Evolutionary conservation across 2,113 vertebrate species (phyloP), one percentile per base, ranked within the genome.

Genomic region (Siniperca knerii): DNA sequence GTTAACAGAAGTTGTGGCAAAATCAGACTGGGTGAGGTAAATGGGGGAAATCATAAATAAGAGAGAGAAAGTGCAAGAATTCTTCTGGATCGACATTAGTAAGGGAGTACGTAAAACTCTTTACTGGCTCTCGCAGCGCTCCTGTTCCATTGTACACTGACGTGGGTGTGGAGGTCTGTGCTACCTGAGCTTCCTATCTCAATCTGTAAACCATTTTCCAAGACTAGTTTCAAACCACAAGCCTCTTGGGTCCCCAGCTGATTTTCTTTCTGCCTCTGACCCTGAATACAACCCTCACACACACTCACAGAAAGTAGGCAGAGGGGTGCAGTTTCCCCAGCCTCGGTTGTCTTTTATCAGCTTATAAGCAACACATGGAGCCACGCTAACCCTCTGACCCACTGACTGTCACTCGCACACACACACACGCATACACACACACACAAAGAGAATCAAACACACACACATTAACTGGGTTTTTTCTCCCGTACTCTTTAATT

Each of bases 361-460:
- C 85, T 88, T 86, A 89, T 92, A 85, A 88, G 89, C 91, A 88
- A 90, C 89, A 89, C 87, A 75, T 88, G 88, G 90, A 94, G 88
- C 77, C 85, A 75, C 40, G 65, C 79, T 92, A 86, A 92, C 92
- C 90, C 87, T 79, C 74, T 93, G 90, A 94, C 84, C 85, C 21
- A 71, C 48, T 61, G 44, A 64, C 78, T 74, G 67, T 42, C 50
- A 52, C 71, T 50, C 65, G 58, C 48, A 33, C 52, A 68, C 18
- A 11, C 6, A 20, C 48, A 16, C 52, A 54, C 20, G 7, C 48
- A 50, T 16, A 50, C 16, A 50, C 48, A 50, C 48, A 50, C 33
- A 78, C 50, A 78, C 60, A 73, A 50, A 75, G 64, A 79, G 37
- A 33, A 23, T 29, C 64, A 74, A 48, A 69, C 57, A 79, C 23